Evolutionary conservation across 2,888 invertebrate genomes (phyloP), one percentile per base, ranked within the genome.

Genomic region (Apotomis betuletana): DNA sequence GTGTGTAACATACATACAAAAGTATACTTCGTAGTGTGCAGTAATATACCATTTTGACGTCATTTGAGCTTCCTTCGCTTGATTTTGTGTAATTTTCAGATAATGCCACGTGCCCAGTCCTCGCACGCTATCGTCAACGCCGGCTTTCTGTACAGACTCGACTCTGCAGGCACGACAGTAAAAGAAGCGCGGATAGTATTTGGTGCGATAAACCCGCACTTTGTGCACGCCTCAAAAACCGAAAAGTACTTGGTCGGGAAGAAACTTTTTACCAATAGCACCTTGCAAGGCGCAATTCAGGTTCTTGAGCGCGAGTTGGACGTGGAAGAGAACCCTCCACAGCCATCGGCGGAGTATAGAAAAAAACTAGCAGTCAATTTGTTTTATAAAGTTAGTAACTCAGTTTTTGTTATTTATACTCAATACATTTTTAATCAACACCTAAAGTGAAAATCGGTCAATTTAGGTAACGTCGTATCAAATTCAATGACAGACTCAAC

Each of bases 91-190:
- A 15, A 46, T 6, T 12, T 59, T 38, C 13, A 67, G 58, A 13
- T 67, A 58, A 67, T 59, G 59, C 67, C 59, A 4, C 57, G 57
- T 10, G 67, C 59, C 3, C 59, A 86, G 95, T 46, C 95, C 80
- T 94, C 95, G 0, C 95, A 95, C 79, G 96, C 96, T 0, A 93
- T 95, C 75, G 95, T 96, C 0, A 96, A 96, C 80, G 95, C 95
- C 13, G 96, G 94, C 15, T 96, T 96, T 80, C 85, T 95, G 9
- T 65, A 36, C 55, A 55, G n/a, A 65, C 46, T 65, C 9, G 65
- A 57, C n/a, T 65, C 65, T 3, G 27, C 55, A 27, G n/a, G 44
- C 46, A 46, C 27, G n/a, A 41, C 41, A 6, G 65, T 65, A 9
- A 55, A 55, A 36, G 46, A 46, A 46, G 65, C 65, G 9, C 46